Conservation (phyloP, 2,888 invertebrate species). For the Tetropium fuscum region DNA sequence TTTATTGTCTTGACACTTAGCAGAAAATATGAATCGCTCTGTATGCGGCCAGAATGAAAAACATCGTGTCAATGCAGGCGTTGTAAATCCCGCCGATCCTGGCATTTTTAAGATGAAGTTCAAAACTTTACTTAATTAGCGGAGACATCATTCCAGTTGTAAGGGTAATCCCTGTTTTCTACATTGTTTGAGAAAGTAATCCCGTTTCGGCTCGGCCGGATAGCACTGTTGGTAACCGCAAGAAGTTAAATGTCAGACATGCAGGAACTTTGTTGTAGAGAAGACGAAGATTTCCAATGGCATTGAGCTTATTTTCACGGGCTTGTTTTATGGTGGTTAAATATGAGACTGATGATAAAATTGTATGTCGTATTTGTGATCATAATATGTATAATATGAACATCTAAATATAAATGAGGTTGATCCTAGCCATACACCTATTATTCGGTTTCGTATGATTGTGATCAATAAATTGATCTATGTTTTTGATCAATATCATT, state of each 20-base stretch:
- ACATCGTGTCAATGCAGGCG: neutral
- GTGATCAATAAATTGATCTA: too few relatives aligned
- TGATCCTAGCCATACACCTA: too few relatives aligned
- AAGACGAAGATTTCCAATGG: neutral
- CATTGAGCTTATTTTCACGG: neutral
- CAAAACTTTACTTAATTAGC: slow-evolving; percentile 4
- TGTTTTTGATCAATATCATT: too few relatives aligned
- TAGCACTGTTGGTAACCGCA: neutral
- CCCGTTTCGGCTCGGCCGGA: neutral
- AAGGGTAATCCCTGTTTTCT: slow-evolving; percentile 4
- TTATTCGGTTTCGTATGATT: too few relatives aligned
- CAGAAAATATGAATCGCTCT: too few relatives aligned
- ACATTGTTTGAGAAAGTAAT: neutral
- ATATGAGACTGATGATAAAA: too few relatives aligned
- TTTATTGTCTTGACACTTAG: too few relatives aligned
- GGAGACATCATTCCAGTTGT: neutral
- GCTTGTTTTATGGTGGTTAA: too few relatives aligned
- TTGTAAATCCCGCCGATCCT: neutral
- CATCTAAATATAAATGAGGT: too few relatives aligned
- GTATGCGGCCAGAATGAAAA: too few relatives aligned
- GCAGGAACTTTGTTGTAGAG: neutral
- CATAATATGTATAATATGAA: too few relatives aligned
- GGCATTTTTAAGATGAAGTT: neutral
- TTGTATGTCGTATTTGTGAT: too few relatives aligned
- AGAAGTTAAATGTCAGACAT: neutral